Evolutionary conservation across 2,888 invertebrate genomes (phyloP).

Genomic region (Lamproptera curius): DNA sequence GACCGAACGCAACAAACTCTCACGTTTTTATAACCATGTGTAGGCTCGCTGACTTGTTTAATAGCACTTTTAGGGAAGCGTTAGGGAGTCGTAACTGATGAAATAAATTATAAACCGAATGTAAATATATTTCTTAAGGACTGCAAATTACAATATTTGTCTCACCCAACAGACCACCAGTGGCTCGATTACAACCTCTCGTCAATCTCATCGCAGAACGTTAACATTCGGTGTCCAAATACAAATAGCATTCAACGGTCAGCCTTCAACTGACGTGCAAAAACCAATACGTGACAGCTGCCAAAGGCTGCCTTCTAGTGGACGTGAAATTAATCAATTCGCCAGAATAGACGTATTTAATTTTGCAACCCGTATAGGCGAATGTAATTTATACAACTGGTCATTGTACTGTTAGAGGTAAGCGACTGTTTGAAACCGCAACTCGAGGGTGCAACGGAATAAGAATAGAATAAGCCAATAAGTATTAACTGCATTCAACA

Average conservation of each 20-base stretch:
- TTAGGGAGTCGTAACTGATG: not conserved
- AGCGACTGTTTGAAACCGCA: too few species aligned
- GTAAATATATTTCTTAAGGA: not conserved
- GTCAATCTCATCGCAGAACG: not conserved
- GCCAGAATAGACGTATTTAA: constrained; percentile 2
- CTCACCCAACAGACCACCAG: not conserved
- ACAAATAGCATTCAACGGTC: constrained; percentile 1
- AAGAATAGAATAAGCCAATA: too few species aligned
- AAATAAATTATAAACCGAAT: not conserved
- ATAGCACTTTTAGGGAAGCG: not conserved
- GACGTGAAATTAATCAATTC: constrained; percentile 9
- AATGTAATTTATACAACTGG: too few species aligned
- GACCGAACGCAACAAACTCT: constrained; percentile 7
- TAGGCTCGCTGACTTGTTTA: not conserved
- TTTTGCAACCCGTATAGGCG: not conserved
- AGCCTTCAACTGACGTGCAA: not conserved
- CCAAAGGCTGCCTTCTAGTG: constrained; percentile 2
- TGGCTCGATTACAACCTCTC: too few species aligned
- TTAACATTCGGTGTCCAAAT: constrained; percentile 5
- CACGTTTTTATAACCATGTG: not conserved
- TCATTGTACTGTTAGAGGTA: too few species aligned
- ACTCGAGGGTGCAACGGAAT: too few species aligned
- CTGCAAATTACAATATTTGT: not conserved
- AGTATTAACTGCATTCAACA: too few species aligned
- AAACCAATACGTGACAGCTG: not conserved